Percentiles rank a stretch among this genome's conserved stretches.
Conservation (phyloP, 2,113 vertebrate species). For the Catharus minimus region DNA sequence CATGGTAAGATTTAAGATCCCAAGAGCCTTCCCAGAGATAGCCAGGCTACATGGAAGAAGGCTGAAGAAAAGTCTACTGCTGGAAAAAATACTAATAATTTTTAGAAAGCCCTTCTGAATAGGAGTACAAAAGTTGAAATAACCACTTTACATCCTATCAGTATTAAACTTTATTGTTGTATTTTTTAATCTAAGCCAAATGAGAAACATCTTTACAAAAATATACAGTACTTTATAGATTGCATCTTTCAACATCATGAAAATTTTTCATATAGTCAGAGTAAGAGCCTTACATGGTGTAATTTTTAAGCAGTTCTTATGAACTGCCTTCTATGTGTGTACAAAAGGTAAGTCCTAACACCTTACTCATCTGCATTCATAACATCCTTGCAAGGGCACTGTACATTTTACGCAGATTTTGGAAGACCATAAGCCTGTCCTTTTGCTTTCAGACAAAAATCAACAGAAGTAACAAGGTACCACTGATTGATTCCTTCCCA, state of each 20-base stretch:
- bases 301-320: neutral
- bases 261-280: neutral
- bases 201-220: neutral
- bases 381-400: neutral
- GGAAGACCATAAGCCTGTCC: neutral
- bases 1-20: neutral
- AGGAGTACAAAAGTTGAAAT: neutral
- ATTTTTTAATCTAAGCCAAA: neutral
- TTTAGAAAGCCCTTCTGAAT: neutral
- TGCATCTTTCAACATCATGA: neutral
- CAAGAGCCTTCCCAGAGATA: neutral
- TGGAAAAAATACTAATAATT: neutral
- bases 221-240: neutral
- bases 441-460: neutral
- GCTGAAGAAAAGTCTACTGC: neutral
- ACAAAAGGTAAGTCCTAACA: neutral
- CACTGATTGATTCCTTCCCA: neutral
- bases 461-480: neutral
- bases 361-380: neutral
- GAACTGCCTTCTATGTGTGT: neutral
- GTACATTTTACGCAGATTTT: neutral
- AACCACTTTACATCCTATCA: neutral
- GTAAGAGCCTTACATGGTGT: neutral
- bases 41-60: neutral
- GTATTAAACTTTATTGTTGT: conserved; percentile 1